Percentiles rank a stretch among this genome's conserved stretches.
These are phyloP conservation scores for Thumatha senex DNA, from an alignment of 2,888 invertebrate species.

Conservation along the genomic window DNA sequence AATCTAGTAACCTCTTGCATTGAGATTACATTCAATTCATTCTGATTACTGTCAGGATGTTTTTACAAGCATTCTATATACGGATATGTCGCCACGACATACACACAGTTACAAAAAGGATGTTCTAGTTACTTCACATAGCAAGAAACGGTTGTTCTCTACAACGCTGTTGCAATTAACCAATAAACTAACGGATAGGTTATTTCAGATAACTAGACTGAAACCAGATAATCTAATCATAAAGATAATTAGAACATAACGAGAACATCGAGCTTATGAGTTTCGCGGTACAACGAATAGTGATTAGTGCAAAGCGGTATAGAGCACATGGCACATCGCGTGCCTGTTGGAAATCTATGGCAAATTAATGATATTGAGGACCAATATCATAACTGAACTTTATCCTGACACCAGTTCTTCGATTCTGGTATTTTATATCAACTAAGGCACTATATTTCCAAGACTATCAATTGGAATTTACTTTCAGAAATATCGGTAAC, in stretches of 20 bases:
- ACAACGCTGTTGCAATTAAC: not conserved
- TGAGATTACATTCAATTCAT: too few species aligned
- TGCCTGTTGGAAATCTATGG: not conserved
- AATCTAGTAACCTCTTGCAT: too few species aligned
- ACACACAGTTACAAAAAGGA: not conserved
- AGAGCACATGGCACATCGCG: not conserved
- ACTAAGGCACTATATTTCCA: too few species aligned
- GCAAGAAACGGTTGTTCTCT: not conserved
- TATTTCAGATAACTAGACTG: constrained; percentile 2
- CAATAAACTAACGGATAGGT: not conserved
- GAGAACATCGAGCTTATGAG: not conserved
- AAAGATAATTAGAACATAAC: not conserved
- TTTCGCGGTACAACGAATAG: not conserved
- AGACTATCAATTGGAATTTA: too few species aligned
- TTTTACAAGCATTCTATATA: too few species aligned
- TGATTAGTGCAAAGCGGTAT: not conserved
- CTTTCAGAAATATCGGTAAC: too few species aligned
- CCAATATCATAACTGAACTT: too few species aligned
- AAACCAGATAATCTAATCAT: not conserved
- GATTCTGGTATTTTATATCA: too few species aligned
- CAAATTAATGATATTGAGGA: too few species aligned
- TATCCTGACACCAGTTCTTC: too few species aligned
- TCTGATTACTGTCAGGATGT: too few species aligned
- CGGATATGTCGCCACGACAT: not conserved
- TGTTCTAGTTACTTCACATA: not conserved